Evolutionary conservation across 1,140 invertebrate genomes (phyloP).

Genomic region (Linepithema humile): DNA sequence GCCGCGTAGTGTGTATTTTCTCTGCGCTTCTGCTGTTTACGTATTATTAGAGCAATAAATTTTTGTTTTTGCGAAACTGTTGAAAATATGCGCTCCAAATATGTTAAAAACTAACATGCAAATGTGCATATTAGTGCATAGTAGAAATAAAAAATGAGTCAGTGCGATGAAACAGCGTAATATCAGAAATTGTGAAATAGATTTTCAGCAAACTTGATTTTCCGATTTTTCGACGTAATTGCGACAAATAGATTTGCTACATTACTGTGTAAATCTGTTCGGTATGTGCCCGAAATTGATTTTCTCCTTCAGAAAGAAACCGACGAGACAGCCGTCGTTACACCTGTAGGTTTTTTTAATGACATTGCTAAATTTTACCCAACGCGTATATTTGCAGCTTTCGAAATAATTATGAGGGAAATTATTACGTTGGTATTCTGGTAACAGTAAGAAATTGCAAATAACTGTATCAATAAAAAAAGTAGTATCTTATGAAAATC

Average conservation of each 20-base stretch:
- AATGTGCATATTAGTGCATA: not conserved
- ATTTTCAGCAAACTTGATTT: not conserved
- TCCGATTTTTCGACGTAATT: not conserved
- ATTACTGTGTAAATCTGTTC: not conserved
- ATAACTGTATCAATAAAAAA: no score
- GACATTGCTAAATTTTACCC: no score
- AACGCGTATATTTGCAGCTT: no score
- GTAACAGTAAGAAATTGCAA: not conserved
- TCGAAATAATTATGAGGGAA: not conserved
- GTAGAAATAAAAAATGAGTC: not conserved
- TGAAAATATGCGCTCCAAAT: not conserved
- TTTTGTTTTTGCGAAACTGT: not conserved
- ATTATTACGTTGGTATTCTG: not conserved
- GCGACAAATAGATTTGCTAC: not conserved
- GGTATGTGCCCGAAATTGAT: not conserved
- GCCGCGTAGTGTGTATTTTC: not conserved
- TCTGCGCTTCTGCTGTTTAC: not conserved
- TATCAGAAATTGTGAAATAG: not conserved
- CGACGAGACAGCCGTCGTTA: no score
- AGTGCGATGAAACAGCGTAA: not conserved
- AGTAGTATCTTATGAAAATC: not conserved
- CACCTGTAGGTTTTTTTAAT: no score
- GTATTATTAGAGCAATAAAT: not conserved
- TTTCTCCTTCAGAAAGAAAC: not conserved
- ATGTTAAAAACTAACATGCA: not conserved